phyloP scores from a whole-genome alignment of 2,113 vertebrate species.

The Bujurquina vittata region DNA sequence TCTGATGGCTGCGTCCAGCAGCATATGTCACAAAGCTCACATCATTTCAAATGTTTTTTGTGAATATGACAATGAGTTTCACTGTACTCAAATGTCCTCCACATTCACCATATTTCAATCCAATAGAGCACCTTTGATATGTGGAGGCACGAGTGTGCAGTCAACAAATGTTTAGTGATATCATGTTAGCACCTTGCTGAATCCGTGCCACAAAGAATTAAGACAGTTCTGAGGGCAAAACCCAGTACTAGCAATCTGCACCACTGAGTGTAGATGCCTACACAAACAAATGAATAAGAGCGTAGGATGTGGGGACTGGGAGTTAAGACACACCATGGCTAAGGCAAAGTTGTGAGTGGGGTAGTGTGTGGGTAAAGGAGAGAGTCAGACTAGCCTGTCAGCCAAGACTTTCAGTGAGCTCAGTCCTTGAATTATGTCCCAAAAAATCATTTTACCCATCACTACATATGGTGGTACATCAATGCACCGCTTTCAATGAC shows the following conservation, averaged over 20 bases:
- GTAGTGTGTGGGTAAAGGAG: neutral
- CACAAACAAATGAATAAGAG: neutral
- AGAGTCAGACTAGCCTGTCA: neutral
- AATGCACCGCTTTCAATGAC: neutral
- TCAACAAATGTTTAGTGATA: too few species aligned
- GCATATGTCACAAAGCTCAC: neutral
- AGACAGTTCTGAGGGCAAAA: neutral
- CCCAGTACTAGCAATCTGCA: neutral
- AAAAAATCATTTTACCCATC: neutral
- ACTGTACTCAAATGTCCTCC: neutral
- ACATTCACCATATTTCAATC: neutral
- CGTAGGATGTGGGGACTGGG: neutral
- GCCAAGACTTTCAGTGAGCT: neutral
- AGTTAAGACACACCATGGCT: neutral
- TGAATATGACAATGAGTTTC: too few species aligned
- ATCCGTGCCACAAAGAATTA: neutral
- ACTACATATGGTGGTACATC: neutral
- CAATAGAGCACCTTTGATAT: too few species aligned
- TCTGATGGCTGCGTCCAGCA: neutral
- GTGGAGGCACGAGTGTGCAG: too few species aligned
- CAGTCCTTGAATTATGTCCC: neutral
- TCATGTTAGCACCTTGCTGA: too few species aligned
- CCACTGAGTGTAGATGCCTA: too few species aligned
- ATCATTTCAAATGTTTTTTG: neutral
- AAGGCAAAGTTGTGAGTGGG: neutral